A percentile compares a stretch with the other conserved stretches of the same genome.
Evolutionary conservation across 2,888 invertebrate species (phyloP).

Genomic region (Calameuta filiformis): DNA sequence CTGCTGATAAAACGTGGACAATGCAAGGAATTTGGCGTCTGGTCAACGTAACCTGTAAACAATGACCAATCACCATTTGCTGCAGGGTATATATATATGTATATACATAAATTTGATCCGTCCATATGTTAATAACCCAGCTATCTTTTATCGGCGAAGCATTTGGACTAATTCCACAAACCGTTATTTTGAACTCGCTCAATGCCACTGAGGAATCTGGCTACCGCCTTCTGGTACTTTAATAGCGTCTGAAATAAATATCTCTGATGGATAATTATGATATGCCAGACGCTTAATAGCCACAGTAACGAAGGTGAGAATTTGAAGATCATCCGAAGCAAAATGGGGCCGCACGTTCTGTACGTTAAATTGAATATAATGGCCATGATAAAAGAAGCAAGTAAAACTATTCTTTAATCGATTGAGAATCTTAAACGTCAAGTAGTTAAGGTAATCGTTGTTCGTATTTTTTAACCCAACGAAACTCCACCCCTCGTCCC

Average conservation of each 20-base stretch:
- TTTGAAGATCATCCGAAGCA: background rate
- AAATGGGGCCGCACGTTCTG: background rate
- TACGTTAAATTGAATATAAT: background rate
- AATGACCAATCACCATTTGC: background rate
- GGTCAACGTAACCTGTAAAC: background rate
- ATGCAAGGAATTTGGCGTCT: background rate
- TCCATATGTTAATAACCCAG: background rate
- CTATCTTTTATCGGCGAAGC: background rate
- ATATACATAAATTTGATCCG: background rate
- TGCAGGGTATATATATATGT: background rate
- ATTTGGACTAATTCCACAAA: background rate
- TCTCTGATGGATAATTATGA: background rate
- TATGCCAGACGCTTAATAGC: background rate
- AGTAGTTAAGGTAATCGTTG: background rate
- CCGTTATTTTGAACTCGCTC: background rate
- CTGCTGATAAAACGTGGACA: background rate
- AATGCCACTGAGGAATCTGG: background rate
- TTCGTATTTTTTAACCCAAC: background rate
- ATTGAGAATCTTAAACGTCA: background rate
- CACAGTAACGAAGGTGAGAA: background rate
- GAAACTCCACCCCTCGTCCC: conserved; percentile 11
- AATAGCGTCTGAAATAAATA: background rate
- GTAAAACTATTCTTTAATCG: background rate
- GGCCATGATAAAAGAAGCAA: background rate
- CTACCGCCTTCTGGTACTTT: background rate